Evolutionary conservation across 2,113 vertebrate species (phyloP), one percentile per base, ranked within the genome.

Genomic region (Oreochromis tanganicae): DNA sequence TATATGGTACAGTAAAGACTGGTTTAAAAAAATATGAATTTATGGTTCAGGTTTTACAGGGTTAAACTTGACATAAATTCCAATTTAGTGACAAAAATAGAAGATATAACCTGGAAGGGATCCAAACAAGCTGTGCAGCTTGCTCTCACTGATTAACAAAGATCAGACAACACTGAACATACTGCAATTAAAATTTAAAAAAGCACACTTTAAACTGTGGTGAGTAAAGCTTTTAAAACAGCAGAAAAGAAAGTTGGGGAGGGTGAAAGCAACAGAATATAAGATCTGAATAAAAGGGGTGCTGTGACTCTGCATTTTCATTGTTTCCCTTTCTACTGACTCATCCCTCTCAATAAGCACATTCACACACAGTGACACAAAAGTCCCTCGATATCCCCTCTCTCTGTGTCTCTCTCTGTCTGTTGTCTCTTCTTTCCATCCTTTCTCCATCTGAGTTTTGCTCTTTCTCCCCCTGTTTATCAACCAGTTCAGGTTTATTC

Each of bases 241-340:
- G 5, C 4, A 41, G 19, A 36, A 36, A 11, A 50, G 13, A 56
- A 61, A 50, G 71, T 32, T 32, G 10, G 6, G 71, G 43, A 19
- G 16, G 0, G 38, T 86, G 48, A 71, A 84, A 88, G 75, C 80
- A 88, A 50, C 17, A 46, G 27, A 52, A 57, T 5, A 9, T 79
- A 46, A 86, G 79, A 41, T 86, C 5, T 54, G 43, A 85, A 52
- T 86, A 43, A 86, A 90, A 85, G 19, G 9, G 73, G 59, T 32
- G 80, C 89, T 91, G 92, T 96, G 94, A 95, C 93, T 94, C 89
- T 84, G 93, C 95, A 87, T 38, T 96, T 94, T 93, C 94, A 90
- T 96, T 96, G 91, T 95, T 92, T 85, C 84, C 83, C 59, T 89
- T 91, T 93, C 83, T 87, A 89, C 94, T 88, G 93, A 95, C 89